Percentiles rank a stretch among this genome's conserved stretches.
Evolutionary conservation across 2,797 vertebrate species (phyloP).

Genomic region (Argya squamiceps): DNA sequence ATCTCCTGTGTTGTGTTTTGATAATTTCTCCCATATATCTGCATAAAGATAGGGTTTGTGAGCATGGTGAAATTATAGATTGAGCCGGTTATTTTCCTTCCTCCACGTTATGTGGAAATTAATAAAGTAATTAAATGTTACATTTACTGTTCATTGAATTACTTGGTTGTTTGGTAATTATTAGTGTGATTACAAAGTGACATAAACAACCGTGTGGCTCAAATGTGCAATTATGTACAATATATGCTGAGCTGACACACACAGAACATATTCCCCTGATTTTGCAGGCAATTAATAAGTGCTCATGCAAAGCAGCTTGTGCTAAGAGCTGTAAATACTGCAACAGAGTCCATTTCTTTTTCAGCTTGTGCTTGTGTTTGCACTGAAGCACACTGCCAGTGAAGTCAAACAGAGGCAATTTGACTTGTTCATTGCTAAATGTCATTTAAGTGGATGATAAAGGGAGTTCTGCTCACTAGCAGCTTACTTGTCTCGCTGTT

Average conservation of each 20-base stretch:
- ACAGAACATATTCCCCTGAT: conserved; percentile 54
- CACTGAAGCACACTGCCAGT: neutral
- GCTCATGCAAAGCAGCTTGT: conserved; percentile 7
- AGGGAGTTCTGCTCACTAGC: neutral
- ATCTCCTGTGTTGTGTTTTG: conserved; percentile 42
- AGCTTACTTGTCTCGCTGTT: neutral
- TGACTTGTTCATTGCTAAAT: neutral
- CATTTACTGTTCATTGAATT: conserved; percentile 68
- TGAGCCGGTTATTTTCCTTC: conserved; percentile 41
- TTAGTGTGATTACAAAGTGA: conserved; percentile 68
- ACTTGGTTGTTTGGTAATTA: conserved; percentile 67
- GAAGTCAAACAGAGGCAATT: neutral
- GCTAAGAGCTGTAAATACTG: conserved; percentile 26
- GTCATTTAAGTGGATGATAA: neutral
- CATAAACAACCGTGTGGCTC: conserved; percentile 63
- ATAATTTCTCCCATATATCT: conserved; percentile 62
- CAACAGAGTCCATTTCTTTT: neutral
- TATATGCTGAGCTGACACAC: conserved; percentile 55
- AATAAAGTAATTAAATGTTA: conserved; percentile 72
- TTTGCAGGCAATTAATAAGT: conserved; percentile 70
- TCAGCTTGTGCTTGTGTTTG: neutral
- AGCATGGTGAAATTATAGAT: conserved; percentile 41
- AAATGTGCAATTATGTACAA: conserved; percentile 59
- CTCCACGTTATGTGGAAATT: conserved; percentile 49
- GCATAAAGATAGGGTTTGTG: conserved; percentile 38